Percentiles rank a stretch among this genome's conserved stretches.
Conservation (phyloP, 2,113 vertebrate species). For the Melierax canorus region DNA sequence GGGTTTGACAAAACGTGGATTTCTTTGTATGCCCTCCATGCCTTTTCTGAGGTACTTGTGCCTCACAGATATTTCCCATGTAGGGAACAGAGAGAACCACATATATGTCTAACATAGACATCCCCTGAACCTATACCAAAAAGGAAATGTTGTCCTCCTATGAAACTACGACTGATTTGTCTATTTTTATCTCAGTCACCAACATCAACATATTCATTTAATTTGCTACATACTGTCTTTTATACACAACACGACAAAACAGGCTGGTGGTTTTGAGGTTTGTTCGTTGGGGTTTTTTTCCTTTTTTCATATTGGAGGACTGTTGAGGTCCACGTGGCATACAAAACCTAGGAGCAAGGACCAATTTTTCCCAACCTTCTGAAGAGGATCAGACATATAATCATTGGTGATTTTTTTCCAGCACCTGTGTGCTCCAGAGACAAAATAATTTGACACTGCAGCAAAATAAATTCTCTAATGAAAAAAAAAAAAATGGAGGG, state of each 20-base stretch:
- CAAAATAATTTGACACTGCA: not conserved
- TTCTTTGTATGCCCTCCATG: not conserved
- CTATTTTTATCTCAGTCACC: not conserved
- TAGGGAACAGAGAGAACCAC: not conserved
- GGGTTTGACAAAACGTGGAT: rapidly evolving
- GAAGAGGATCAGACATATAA: not conserved
- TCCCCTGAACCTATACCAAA: not conserved
- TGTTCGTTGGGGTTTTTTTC: too few species aligned
- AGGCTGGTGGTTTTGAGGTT: not conserved
- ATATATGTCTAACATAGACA: not conserved
- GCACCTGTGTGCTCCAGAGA: not conserved
- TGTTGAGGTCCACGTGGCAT: not conserved
- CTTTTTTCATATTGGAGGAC: not conserved
- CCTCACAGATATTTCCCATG: not conserved
- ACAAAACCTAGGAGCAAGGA: not conserved
- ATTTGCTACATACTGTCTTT: not conserved
- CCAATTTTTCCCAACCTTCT: not conserved
- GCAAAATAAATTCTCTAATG: not conserved
- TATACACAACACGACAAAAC: not conserved
- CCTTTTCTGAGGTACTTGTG: not conserved
- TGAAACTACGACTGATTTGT: not conserved
- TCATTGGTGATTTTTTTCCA: not conserved
- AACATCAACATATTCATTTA: not conserved
- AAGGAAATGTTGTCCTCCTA: not conserved
- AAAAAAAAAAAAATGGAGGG: not conserved